These are phyloP conservation scores for Pyralis farinalis DNA, from an alignment of 2,888 invertebrate species.

Conservation along the genomic window DNA sequence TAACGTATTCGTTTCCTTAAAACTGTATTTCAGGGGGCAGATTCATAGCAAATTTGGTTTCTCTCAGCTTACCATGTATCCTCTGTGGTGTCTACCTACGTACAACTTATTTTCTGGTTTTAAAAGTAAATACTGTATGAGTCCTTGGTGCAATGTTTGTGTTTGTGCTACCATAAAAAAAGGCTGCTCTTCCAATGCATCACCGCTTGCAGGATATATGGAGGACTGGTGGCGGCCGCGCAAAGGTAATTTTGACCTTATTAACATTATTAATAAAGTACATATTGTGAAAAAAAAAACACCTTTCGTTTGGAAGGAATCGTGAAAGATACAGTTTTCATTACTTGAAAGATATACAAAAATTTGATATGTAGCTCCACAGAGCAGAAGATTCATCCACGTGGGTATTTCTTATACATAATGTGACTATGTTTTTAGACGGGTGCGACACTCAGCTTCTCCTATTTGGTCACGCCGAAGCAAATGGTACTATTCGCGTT, in stretches of 20 bases:
- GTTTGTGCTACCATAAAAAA: constrained; percentile 81
- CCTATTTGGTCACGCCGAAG: no score
- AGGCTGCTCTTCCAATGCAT: constrained; percentile 89
- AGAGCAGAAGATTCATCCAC: no score
- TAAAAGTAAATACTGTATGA: constrained; percentile 78
- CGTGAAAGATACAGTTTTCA: constrained; percentile 6
- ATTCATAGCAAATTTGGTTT: constrained; percentile 26
- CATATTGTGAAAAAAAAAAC: background rate
- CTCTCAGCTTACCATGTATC: constrained; percentile 30
- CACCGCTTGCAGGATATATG: constrained; percentile 97
- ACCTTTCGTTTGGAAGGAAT: background rate
- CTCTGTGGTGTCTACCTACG: constrained; percentile 18
- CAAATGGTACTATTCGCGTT: no score
- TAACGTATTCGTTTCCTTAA: no score
- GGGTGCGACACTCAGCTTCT: no score
- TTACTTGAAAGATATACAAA: no score
- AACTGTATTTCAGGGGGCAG: constrained; percentile 29
- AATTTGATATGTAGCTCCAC: no score
- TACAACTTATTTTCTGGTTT: constrained; percentile 16
- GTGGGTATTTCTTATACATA: no score
- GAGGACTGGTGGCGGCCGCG: constrained; percentile 99
- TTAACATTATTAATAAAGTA: constrained; percentile 46
- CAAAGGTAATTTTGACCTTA: constrained; percentile 89
- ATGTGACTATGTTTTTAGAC: no score
- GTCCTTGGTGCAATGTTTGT: constrained; percentile 77